These are phyloP conservation scores for Proteles cristata DNA, from an alignment of 2,113 vertebrate species.

Conservation along the genomic window DNA sequence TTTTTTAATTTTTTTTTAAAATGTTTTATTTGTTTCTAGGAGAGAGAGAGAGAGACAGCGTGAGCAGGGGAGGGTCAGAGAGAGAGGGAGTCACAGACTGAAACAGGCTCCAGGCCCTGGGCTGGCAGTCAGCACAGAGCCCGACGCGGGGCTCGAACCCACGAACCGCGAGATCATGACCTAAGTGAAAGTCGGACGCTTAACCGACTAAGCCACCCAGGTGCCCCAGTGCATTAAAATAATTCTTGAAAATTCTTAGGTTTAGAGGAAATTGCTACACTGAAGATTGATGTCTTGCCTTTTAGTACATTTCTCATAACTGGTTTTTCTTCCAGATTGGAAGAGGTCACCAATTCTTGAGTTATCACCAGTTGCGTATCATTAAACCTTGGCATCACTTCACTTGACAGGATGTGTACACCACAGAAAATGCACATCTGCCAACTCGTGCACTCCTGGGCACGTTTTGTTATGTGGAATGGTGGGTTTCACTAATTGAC, in stretches of 20 bases:
- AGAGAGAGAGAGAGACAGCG: too few relatives aligned
- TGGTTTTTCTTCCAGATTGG: constrained; percentile 29
- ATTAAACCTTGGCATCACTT: constrained; percentile 19
- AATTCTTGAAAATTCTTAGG: background rate
- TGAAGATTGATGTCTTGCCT: background rate
- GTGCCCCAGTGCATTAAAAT: background rate
- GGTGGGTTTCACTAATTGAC: background rate
- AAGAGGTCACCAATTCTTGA: constrained; percentile 4
- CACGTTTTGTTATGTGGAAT: constrained; percentile 33
- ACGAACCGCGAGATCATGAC: too few relatives aligned
- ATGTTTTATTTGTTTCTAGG: too few relatives aligned
- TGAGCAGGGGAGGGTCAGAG: too few relatives aligned
- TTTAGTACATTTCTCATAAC: constrained; percentile 15
- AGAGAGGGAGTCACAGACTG: too few relatives aligned
- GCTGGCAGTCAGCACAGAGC: too few relatives aligned
- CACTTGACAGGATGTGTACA: background rate
- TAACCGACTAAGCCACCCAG: too few relatives aligned
- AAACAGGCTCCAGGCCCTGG: too few relatives aligned
- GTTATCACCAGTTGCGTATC: background rate
- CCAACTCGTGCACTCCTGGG: background rate
- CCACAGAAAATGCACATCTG: background rate
- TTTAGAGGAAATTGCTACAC: background rate
- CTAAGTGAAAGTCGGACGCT: too few relatives aligned
- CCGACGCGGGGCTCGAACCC: too few relatives aligned
- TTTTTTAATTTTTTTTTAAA: too few relatives aligned